Conservation (phyloP, 2,888 invertebrate species). For the Cephus nigrinus region DNA sequence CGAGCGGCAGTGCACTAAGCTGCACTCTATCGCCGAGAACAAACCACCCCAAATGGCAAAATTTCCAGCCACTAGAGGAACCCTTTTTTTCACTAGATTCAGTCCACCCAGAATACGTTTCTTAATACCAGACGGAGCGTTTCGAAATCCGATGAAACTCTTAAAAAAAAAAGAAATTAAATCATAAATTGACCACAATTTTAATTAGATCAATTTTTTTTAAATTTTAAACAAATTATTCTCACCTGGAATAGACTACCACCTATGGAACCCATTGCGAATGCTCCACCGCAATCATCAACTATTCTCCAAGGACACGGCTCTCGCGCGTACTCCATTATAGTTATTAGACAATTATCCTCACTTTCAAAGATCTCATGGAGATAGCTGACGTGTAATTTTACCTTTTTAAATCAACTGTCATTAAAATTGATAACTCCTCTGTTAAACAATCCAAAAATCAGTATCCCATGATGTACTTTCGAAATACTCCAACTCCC, state of each 20-base stretch:
- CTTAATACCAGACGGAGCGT: constrained; percentile 87
- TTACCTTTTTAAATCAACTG: neutral
- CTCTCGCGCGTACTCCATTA: constrained; percentile 95
- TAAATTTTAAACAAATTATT: neutral
- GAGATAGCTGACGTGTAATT: neutral
- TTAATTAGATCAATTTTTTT: neutral
- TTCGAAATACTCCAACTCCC: neutral
- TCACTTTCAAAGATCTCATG: neutral
- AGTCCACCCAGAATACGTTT: constrained; percentile 80
- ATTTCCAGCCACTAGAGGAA: constrained; percentile 91
- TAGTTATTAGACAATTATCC: constrained; percentile 52
- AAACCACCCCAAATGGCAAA: constrained; percentile 98
- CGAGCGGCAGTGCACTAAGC: constrained; percentile 86
- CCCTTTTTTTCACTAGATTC: constrained; percentile 83
- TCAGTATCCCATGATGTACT: neutral
- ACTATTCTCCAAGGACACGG: constrained; percentile 99
- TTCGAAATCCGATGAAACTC: constrained; percentile 93
- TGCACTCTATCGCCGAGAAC: constrained; percentile 96
- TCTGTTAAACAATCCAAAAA: neutral
- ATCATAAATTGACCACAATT: neutral
- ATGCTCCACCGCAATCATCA: constrained; percentile 98
- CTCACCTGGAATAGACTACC: constrained; percentile 84
- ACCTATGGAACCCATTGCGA: constrained; percentile 97
- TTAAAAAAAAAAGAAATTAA: constrained; percentile 65
- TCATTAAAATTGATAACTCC: neutral